Evolutionary conservation across 1,140 invertebrate genomes (phyloP).

Genomic region (Heliconius eleuchia): DNA sequence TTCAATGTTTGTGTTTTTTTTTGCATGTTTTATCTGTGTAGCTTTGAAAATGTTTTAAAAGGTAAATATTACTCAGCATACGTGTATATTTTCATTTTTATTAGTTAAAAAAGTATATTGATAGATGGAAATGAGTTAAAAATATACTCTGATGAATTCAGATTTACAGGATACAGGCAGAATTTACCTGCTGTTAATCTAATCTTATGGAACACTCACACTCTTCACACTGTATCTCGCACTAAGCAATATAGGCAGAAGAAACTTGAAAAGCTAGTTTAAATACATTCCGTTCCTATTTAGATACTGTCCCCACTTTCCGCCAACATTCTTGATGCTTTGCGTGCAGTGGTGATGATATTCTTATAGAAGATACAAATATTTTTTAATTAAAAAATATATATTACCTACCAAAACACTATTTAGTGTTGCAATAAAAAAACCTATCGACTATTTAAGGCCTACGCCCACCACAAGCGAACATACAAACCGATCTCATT

Average conservation of each 20-base stretch:
- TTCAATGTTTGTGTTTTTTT: conserved; percentile 23
- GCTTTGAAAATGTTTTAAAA: not conserved
- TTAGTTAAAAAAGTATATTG: not conserved
- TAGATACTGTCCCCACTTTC: too few species aligned
- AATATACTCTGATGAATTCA: too few species aligned
- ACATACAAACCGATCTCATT: conserved; percentile 75
- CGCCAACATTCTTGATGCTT: too few species aligned
- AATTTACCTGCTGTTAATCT: too few species aligned
- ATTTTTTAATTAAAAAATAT: not conserved
- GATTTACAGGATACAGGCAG: too few species aligned
- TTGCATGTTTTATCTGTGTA: not conserved
- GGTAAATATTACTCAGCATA: not conserved
- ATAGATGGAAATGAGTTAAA: too few species aligned
- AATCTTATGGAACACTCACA: too few species aligned
- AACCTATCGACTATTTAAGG: conserved; percentile 39
- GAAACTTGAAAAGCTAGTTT: too few species aligned
- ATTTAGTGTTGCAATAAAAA: conserved; percentile 24
- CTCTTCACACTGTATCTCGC: too few species aligned
- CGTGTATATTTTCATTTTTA: not conserved
- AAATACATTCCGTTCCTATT: too few species aligned
- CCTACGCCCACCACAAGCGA: conserved; percentile 62
- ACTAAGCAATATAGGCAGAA: too few species aligned
- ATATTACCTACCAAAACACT: not conserved
- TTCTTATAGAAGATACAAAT: not conserved
- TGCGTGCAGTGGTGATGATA: too few species aligned